These are phyloP conservation scores for Ciconia maguari DNA, from an alignment of 2,113 vertebrate genomes.

Conservation along the genomic window DNA sequence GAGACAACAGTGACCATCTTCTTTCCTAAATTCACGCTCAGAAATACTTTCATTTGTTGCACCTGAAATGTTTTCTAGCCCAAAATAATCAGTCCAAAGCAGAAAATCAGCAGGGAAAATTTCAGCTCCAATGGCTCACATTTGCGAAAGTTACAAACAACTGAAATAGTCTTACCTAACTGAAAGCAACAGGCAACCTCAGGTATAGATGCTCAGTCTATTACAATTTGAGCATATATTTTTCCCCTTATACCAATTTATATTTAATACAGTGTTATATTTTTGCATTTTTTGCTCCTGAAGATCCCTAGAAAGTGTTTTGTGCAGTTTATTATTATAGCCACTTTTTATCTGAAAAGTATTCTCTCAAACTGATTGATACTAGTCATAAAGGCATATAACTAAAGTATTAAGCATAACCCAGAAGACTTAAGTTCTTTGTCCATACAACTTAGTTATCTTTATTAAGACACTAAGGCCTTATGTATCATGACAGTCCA, in stretches of 20 bases:
- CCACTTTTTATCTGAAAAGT: not conserved
- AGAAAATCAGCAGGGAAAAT: not conserved
- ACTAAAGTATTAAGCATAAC: not conserved
- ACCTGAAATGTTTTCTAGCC: not conserved
- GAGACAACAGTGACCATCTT: not conserved
- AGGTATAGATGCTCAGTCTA: not conserved
- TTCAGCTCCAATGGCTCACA: not conserved
- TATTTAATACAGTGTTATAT: not conserved
- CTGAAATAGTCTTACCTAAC: not conserved
- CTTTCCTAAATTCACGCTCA: not conserved
- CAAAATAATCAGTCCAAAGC: not conserved
- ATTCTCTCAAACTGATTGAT: not conserved
- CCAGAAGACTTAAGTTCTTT: not conserved
- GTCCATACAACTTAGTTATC: not conserved
- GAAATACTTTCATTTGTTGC: not conserved
- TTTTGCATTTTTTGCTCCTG: not conserved
- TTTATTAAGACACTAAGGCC: not conserved
- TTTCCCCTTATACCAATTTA: not conserved
- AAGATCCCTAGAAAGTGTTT: not conserved
- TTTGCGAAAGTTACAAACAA: not conserved
- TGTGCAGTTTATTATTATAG: not conserved
- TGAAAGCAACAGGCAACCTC: not conserved
- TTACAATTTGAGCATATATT: not conserved
- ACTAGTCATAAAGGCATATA: not conserved
- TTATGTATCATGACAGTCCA: not conserved